These are phyloP conservation scores for Apogon talboti DNA, from an alignment of 2,797 vertebrate species.

Conservation along the genomic window DNA sequence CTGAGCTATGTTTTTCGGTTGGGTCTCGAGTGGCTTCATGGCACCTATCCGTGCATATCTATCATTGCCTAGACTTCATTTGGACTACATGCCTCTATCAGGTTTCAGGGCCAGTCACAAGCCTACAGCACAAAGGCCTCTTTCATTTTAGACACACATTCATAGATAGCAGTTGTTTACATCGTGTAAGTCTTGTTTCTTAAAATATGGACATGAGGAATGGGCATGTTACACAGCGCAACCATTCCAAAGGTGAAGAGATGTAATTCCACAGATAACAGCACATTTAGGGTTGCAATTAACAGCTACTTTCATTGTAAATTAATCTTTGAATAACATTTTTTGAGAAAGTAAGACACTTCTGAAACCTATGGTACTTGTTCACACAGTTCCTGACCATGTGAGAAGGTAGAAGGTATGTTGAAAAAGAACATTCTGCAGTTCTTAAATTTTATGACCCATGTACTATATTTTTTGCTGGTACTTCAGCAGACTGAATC, in stretches of 20 bases:
- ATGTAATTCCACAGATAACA: no score
- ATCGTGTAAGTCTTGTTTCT: slow-evolving; percentile 17
- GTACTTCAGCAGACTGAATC: background rate
- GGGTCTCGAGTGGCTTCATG: slow-evolving; percentile 34
- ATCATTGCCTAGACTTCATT: slow-evolving; percentile 38
- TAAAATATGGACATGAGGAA: slow-evolving; percentile 14
- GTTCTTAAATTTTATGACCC: no score
- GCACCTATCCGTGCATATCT: slow-evolving; percentile 41
- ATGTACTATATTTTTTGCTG: no score
- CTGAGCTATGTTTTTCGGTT: slow-evolving; percentile 40
- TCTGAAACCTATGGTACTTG: background rate
- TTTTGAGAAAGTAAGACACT: background rate
- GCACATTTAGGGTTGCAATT: background rate
- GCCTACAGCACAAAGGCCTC: slow-evolving; percentile 29
- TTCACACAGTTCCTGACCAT: no score
- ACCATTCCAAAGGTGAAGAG: background rate
- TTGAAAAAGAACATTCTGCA: no score
- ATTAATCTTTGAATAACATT: background rate
- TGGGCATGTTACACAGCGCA: background rate
- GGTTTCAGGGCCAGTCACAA: slow-evolving; percentile 35
- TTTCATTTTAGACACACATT: slow-evolving; percentile 27
- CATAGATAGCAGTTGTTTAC: slow-evolving; percentile 11
- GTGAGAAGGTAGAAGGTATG: no score
- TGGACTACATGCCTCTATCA: slow-evolving; percentile 28
- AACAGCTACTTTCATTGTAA: background rate